These are phyloP conservation scores for Teleogryllus occipitalis DNA, from an alignment of 1,140 invertebrate genomes.

Conservation along the genomic window DNA sequence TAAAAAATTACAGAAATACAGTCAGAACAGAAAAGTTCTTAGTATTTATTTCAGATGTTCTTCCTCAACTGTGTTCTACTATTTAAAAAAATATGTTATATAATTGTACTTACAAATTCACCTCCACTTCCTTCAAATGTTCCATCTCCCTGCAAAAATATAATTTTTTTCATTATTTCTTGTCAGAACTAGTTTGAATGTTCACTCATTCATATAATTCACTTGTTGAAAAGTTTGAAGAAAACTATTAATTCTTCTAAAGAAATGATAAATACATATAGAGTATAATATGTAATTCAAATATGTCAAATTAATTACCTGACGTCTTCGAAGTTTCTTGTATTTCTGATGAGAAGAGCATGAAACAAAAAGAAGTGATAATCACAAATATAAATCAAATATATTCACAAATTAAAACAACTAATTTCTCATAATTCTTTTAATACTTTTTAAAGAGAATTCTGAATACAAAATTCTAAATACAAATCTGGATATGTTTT, in stretches of 20 bases:
- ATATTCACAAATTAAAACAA: too few relatives aligned
- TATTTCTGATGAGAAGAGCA: conserved; percentile 58
- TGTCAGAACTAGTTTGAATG: too few relatives aligned
- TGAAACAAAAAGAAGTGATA: conserved; percentile 34
- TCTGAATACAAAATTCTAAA: too few relatives aligned
- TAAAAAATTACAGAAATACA: too few relatives aligned
- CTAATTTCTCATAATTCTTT: too few relatives aligned
- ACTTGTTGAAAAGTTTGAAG: conserved; percentile 14
- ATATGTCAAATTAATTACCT: conserved; percentile 46
- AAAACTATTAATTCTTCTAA: background rate
- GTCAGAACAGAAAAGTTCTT: too few relatives aligned
- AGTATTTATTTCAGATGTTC: background rate
- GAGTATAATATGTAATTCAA: background rate
- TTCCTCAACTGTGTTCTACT: background rate
- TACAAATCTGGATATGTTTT: too few relatives aligned
- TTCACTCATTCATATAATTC: background rate
- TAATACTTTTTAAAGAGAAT: too few relatives aligned
- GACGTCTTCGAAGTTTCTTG: conserved; percentile 80
- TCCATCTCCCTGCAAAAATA: conserved; percentile 57
- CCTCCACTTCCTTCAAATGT: conserved; percentile 63
- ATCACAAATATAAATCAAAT: too few relatives aligned
- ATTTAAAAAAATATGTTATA: background rate
- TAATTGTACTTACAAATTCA: conserved; percentile 49
- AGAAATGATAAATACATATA: background rate
- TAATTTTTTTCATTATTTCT: background rate